phyloP scores from a whole-genome alignment of 2,797 vertebrate species.

The Erithacus rubecula region DNA sequence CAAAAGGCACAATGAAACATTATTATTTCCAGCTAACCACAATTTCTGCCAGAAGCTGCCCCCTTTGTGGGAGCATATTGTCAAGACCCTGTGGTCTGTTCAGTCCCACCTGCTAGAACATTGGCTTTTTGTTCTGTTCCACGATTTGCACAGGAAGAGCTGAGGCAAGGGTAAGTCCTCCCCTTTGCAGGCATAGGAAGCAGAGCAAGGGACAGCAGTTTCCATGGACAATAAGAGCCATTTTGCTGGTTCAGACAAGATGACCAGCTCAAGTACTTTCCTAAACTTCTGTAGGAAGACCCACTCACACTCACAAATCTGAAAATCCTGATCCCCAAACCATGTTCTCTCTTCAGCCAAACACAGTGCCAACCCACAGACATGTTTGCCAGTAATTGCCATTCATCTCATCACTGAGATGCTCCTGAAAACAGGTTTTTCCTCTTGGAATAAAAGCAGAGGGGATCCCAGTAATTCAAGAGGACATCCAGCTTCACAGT shows the following conservation, averaged over 20 bases:
- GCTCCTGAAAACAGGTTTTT: neutral
- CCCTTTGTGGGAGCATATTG: neutral
- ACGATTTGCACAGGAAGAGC: neutral
- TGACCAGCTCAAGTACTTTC: neutral
- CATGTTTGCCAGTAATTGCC: neutral
- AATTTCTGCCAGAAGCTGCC: neutral
- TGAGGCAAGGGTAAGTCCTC: neutral
- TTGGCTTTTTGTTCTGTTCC: neutral
- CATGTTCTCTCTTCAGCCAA: neutral
- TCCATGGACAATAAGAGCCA: neutral
- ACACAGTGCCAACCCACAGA: neutral
- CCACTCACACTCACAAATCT: neutral
- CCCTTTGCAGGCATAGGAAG: accelerated
- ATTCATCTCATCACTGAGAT: neutral
- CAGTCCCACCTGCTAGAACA: neutral
- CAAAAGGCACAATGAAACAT: neutral
- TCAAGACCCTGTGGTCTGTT: neutral
- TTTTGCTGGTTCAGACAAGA: neutral
- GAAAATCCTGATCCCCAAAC: neutral
- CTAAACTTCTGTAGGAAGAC: neutral
- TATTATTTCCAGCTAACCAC: neutral
- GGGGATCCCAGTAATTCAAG: neutral
- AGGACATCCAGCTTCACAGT: neutral
- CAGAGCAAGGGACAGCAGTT: neutral
- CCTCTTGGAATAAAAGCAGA: neutral